These are phyloP conservation scores for Tachysurus fulvidraco DNA, from an alignment of 2,113 vertebrate species.

Conservation along the genomic window DNA sequence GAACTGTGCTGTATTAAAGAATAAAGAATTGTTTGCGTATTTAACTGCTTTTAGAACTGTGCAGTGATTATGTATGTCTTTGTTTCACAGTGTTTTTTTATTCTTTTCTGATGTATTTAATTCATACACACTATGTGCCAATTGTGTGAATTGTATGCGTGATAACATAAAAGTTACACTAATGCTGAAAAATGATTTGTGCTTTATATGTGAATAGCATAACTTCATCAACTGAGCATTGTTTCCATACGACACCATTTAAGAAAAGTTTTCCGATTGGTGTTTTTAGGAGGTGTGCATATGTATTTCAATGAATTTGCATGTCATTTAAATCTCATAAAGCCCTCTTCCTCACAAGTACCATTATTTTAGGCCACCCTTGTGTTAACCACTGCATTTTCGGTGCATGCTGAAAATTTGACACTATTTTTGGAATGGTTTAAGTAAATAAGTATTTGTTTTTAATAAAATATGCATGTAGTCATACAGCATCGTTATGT, in stretches of 20 bases:
- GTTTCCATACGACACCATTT: neutral
- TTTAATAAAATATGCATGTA: neutral
- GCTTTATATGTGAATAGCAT: neutral
- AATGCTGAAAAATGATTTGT: neutral
- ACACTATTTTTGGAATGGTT: neutral
- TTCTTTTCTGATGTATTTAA: neutral
- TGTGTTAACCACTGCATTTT: neutral
- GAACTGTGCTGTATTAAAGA: too few species aligned
- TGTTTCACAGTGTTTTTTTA: neutral
- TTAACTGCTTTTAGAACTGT: neutral
- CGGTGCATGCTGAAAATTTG: neutral
- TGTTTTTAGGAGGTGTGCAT: neutral
- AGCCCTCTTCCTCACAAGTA: neutral
- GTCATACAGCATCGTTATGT: neutral
- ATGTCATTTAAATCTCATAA: neutral
- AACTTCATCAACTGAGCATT: neutral
- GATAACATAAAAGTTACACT: neutral
- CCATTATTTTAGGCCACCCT: neutral
- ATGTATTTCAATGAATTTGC: neutral
- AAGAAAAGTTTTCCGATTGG: neutral
- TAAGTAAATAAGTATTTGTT: neutral
- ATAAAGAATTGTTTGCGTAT: neutral
- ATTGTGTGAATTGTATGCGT: neutral
- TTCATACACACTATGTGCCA: neutral
- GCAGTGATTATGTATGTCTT: neutral